A percentile compares a stretch with the other conserved stretches of the same genome.
Evolutionary conservation across 2,797 vertebrate genomes (phyloP).

Genomic region (Paguma larvata): DNA sequence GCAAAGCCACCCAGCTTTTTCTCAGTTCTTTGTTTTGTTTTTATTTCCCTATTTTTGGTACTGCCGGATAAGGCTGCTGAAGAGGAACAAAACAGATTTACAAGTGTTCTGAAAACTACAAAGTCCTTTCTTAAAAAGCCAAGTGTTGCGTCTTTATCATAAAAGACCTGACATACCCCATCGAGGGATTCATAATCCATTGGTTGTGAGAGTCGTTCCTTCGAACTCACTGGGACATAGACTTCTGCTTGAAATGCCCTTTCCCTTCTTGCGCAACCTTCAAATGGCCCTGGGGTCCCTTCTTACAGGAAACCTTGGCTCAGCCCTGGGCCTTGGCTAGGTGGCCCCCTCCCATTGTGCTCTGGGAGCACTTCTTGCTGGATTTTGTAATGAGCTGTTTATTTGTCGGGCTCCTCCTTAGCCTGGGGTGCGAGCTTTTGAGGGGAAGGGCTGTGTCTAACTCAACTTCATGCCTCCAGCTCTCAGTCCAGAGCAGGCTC

Average conservation of each 20-base stretch:
- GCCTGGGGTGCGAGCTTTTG: background rate
- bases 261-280: background rate
- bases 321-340: background rate
- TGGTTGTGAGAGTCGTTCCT: background rate
- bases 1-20: background rate
- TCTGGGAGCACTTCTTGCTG: background rate
- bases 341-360: too few species aligned
- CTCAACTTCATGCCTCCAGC: background rate
- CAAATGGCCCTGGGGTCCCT: background rate
- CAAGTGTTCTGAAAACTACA: constrained; percentile 16
- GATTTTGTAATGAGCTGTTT: background rate
- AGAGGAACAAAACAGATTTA: background rate
- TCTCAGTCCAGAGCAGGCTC: background rate
- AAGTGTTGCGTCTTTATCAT: background rate
- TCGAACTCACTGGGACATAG: background rate
- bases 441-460: background rate
- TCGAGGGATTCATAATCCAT: background rate
- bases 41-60: background rate
- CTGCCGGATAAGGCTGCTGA: background rate
- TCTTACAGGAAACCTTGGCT: background rate
- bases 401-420: background rate
- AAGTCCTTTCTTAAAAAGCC: background rate
- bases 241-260: background rate
- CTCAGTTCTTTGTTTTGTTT: constrained; percentile 22
- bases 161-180: background rate